Evolutionary conservation across 2,797 vertebrate species (phyloP).

Genomic region (Microchirus variegatus): DNA sequence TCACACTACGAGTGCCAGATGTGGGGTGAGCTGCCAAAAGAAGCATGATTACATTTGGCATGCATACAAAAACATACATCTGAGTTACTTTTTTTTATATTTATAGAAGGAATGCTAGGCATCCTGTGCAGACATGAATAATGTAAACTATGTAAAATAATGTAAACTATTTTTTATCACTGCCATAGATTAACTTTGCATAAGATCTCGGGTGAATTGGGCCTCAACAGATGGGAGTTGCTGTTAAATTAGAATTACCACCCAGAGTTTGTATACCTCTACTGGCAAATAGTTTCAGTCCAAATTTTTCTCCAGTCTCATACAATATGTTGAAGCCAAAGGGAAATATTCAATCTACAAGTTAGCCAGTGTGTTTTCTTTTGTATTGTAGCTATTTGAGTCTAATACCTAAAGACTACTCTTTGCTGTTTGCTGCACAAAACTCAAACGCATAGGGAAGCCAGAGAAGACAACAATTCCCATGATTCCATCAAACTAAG

Average conservation of each 20-base stretch:
- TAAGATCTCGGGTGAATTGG: background rate
- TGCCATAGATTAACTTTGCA: background rate
- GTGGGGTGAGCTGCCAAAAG: conserved; percentile 1
- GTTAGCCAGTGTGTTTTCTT: too few relatives aligned
- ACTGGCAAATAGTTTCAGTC: too few relatives aligned
- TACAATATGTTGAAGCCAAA: too few relatives aligned
- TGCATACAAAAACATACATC: background rate
- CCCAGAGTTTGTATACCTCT: too few relatives aligned
- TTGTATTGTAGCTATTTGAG: too few relatives aligned
- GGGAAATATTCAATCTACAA: too few relatives aligned
- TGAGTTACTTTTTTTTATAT: background rate
- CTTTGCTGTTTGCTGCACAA: too few relatives aligned
- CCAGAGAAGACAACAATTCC: too few relatives aligned
- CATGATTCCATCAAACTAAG: too few relatives aligned
- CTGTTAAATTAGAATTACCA: background rate
- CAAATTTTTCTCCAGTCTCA: too few relatives aligned
- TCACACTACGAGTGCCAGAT: conserved; percentile 11
- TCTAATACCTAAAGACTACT: too few relatives aligned
- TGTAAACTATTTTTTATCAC: background rate
- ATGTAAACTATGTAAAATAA: background rate
- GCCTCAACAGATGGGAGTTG: background rate
- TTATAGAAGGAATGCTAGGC: background rate
- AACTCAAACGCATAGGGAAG: too few relatives aligned
- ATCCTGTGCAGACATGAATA: background rate
- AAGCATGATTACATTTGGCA: background rate